Base-by-base conservation (phyloP, 2,888 invertebrate species). In the Leptinotarsa peninsularis region DNA sequence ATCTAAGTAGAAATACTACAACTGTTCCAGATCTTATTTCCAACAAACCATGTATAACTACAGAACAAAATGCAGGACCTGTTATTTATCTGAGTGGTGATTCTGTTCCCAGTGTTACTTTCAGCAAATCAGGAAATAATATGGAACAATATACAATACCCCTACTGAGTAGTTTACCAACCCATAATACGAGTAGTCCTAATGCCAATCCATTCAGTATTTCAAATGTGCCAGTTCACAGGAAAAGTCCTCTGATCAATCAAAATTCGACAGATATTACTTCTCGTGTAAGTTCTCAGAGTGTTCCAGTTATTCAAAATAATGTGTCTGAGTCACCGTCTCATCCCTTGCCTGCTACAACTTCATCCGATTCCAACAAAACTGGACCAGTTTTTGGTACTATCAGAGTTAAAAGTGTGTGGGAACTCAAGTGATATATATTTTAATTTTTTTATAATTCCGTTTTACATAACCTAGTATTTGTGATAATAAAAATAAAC, bases 361-460 rank as follows among this genome's bases (percentile, higher is more conserved):
- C 17, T 43, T 15, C 17, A n/a, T 17, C 63, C 10, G 17, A 33
- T 33, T 43, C 63, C 43, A 63, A 63, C 4, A 21, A 7, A 63
- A 10, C 33, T 43, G 63, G 63, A n/a, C 43, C 43, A 63, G 43
- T 13, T 27, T 43, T 63, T 17, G 63, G 63, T 5, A 13, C 4
- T 63, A 63, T 63, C 33, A 27, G 63, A 43, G 63, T 63, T 15
- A 63, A 43, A 10, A 63, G 33, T 63, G 3, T 63, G 63, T 15
- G 33, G 63, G 63, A 63, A 27, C 43, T 63, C 18, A 63, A 15
- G 33, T 63, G 63, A 63, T 33, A 63, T 17, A 13, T 27, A 17
- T 63, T 27, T 63, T 14, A 4, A 60, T 18, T 15, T 27, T 54
- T 4, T 60, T 10, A 43, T 3, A 27, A 23, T 60, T 60, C 13